These are phyloP conservation scores for Onthophagus sagittarius DNA, from an alignment of 2,888 invertebrate species.

Conservation along the genomic window DNA sequence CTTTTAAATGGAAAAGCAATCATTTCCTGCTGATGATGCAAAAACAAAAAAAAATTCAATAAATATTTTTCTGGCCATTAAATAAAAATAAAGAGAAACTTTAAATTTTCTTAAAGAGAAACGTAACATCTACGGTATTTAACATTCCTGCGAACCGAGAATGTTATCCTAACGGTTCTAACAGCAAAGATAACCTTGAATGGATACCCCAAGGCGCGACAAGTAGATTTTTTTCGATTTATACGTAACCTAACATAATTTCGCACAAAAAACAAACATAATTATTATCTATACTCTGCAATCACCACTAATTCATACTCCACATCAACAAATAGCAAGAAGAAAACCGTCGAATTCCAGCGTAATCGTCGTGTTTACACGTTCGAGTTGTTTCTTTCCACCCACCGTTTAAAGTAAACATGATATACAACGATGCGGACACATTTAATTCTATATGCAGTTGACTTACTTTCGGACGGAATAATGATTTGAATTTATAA, in stretches of 20 bases:
- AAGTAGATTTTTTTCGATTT: not conserved
- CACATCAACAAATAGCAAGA: not conserved
- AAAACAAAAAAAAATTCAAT: no score
- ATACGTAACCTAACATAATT: not conserved
- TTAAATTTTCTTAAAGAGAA: not conserved
- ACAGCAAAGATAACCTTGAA: not conserved
- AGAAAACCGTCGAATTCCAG: not conserved
- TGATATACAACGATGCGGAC: not conserved
- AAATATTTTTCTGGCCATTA: no score
- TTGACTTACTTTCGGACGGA: no score
- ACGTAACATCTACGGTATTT: not conserved
- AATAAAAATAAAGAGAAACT: not conserved
- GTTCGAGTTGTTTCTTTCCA: not conserved
- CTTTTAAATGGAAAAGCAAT: not conserved
- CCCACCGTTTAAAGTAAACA: not conserved
- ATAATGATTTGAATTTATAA: no score
- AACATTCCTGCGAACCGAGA: not conserved
- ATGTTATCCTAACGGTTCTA: not conserved
- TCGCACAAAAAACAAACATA: not conserved
- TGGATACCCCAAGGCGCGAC: not conserved
- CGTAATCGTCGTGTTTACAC: not conserved
- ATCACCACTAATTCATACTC: no score
- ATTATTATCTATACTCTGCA: no score
- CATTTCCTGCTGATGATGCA: not conserved
- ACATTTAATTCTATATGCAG: no score